phyloP scores from a whole-genome alignment of 23 tunicate genomes.

The Diplosoma virens region DNA sequence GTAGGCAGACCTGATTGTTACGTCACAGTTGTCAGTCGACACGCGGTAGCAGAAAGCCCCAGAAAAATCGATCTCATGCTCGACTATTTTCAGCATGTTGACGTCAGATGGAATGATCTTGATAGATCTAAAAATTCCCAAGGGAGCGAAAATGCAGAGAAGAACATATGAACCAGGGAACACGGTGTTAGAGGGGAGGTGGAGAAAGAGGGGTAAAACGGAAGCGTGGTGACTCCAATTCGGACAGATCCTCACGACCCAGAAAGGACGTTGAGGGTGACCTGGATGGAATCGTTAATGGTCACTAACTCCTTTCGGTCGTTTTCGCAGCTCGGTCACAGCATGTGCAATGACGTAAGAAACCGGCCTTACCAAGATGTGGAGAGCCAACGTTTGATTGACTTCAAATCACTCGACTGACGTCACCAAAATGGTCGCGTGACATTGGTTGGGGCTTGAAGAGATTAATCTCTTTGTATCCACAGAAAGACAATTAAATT shows the following conservation, averaged over 20 bases:
- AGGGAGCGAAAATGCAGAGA: slow-evolving; percentile 25
- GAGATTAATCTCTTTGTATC: slow-evolving; percentile 23
- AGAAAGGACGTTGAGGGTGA: slow-evolving; percentile 6
- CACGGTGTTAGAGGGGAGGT: slow-evolving; percentile 29
- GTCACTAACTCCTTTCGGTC: slow-evolving; percentile 6
- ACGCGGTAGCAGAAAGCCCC: neutral
- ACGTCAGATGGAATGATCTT: neutral
- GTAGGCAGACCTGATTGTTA: neutral
- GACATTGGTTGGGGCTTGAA: slow-evolving; percentile 55
- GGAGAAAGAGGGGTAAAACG: slow-evolving; percentile 31
- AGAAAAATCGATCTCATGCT: neutral
- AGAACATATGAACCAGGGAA: slow-evolving; percentile 25
- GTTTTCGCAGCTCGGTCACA: slow-evolving; percentile 21
- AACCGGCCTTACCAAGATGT: slow-evolving; percentile 54
- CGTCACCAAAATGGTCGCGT: slow-evolving; percentile 58
- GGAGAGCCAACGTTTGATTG: slow-evolving; percentile 69
- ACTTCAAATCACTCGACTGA: slow-evolving; percentile 64
- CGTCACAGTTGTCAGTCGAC: neutral
- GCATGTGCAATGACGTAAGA: slow-evolving; percentile 54
- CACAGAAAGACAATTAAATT: no score
- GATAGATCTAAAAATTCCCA: neutral
- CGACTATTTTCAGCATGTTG: neutral
- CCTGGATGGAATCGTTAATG: slow-evolving; percentile 32
- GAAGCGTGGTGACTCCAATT: slow-evolving; percentile 2
- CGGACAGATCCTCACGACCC: slow-evolving; percentile 11